phyloP scores from a whole-genome alignment of 2,888 invertebrate genomes.

The Monopis laevigella region DNA sequence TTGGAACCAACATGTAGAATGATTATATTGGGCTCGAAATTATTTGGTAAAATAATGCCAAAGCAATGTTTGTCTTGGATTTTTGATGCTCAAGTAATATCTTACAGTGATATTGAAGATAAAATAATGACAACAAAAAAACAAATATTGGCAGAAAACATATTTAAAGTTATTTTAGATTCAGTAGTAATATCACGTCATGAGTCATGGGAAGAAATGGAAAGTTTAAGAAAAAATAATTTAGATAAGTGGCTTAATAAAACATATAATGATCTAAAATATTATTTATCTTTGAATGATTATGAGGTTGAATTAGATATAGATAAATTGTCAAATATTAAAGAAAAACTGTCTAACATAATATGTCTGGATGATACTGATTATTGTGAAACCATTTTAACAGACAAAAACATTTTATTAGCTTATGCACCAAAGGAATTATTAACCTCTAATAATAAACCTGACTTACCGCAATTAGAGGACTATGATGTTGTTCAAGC shows the following conservation, averaged over 20 bases:
- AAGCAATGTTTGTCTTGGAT: slow-evolving; percentile 62
- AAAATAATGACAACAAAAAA: slow-evolving; percentile 34
- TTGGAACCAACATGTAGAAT: slow-evolving; percentile 69
- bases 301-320: neutral
- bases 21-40: slow-evolving; percentile 68
- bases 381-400: slow-evolving; percentile 28
- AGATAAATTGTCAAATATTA: neutral
- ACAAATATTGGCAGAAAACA: slow-evolving; percentile 31
- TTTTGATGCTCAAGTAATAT: slow-evolving; percentile 54
- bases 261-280: slow-evolving; percentile 23
- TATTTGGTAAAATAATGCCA: slow-evolving; percentile 68
- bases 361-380: slow-evolving; percentile 34
- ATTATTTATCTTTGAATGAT: slow-evolving; percentile 26
- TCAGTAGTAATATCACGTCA: slow-evolving; percentile 44
- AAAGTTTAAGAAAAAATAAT: slow-evolving; percentile 35
- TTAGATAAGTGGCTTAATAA: slow-evolving; percentile 44
- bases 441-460: slow-evolving; percentile 26
- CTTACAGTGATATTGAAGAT: slow-evolving; percentile 31
- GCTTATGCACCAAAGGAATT: slow-evolving; percentile 47
- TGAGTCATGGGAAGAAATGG: slow-evolving; percentile 38
- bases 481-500: slow-evolving; percentile 51
- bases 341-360: neutral
- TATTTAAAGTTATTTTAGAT: slow-evolving; percentile 47
- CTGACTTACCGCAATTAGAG: slow-evolving; percentile 46
- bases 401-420: slow-evolving; percentile 25